Percentiles rank a stretch among this genome's conserved stretches.
Evolutionary conservation across 2,888 invertebrate species (phyloP).

Genomic region (Pecten maximus): DNA sequence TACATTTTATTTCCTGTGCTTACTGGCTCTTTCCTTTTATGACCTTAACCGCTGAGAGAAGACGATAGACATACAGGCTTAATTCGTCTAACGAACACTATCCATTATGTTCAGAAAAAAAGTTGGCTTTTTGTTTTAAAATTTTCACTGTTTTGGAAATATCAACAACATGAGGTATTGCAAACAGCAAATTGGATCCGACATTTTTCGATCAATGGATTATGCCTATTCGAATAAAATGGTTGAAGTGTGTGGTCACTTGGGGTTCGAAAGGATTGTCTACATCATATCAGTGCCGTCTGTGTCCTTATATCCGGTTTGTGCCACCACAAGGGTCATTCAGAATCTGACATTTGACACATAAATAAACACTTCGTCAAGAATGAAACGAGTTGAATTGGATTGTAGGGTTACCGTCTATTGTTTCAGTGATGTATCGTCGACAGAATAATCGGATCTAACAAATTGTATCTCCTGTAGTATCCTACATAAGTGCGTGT

Average conservation of each 20-base stretch:
- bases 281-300: background rate
- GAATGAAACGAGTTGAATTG: background rate
- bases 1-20: no score
- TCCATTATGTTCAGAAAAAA: no score
- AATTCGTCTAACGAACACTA: no score
- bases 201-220: no score
- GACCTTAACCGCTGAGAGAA: no score
- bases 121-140: no score
- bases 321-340: conserved; percentile 1
- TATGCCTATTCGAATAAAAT: no score
- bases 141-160: no score
- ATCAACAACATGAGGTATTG: no score
- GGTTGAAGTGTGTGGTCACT: background rate
- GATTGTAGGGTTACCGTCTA: background rate
- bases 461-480: background rate
- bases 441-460: background rate
- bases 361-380: background rate
- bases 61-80: no score
- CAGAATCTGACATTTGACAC: background rate
- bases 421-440: background rate
- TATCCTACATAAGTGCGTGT: background rate
- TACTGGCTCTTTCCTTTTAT: no score
- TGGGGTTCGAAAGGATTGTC: background rate
- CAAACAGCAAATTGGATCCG: no score
- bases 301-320: background rate